phyloP scores from a whole-genome alignment of 2,888 invertebrate species.

The Reticulitermes lucifugus region DNA sequence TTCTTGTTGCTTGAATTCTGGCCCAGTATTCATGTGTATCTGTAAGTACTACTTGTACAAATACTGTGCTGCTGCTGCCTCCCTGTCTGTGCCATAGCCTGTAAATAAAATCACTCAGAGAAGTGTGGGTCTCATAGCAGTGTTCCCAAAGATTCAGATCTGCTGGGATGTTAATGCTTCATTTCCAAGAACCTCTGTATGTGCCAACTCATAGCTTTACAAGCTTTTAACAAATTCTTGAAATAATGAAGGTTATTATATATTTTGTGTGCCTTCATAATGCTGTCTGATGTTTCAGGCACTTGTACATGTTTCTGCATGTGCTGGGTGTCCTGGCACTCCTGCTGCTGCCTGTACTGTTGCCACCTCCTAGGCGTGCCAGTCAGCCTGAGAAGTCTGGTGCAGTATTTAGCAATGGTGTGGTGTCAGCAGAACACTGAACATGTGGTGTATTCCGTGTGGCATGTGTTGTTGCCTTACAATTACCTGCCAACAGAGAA shows the following conservation, averaged over 20 bases:
- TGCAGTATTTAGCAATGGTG: background rate
- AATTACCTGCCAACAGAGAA: background rate
- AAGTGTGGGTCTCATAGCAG: no score
- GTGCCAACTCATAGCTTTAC: background rate
- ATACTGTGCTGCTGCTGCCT: background rate
- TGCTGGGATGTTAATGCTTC: no score
- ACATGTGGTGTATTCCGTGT: background rate
- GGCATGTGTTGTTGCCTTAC: conserved; percentile 1
- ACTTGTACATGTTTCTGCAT: conserved; percentile 65
- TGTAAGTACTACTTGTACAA: conserved; percentile 69
- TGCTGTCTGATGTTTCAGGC: conserved; percentile 55
- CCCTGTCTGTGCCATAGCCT: no score
- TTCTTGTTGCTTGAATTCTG: conserved; percentile 91
- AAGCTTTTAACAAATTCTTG: no score
- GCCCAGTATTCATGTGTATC: conserved; percentile 80
- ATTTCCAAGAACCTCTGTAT: background rate
- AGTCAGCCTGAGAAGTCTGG: background rate
- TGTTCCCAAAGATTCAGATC: no score
- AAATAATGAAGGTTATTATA: no score
- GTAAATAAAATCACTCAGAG: no score
- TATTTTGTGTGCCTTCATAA: no score
- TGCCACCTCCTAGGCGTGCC: conserved; percentile 56
- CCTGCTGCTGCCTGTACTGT: conserved; percentile 60
- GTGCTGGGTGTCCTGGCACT: conserved; percentile 60
- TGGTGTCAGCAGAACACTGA: conserved; percentile 9